These are phyloP conservation scores for Scaptomyza montana DNA, from an alignment of 1,140 invertebrate species.

Conservation along the genomic window DNA sequence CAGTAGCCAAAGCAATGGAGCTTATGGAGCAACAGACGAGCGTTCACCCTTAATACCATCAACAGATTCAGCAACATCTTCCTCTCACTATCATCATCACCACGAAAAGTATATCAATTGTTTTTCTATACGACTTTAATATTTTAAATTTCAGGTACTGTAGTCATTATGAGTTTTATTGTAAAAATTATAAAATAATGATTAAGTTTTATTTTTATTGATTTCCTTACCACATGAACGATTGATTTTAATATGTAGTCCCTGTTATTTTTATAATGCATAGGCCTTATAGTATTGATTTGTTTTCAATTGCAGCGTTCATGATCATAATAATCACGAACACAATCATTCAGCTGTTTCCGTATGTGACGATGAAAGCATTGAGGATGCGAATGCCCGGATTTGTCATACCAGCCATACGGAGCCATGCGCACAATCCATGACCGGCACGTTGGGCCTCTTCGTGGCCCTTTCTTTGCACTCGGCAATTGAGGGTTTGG, in stretches of 20 bases:
- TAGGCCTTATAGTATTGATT: slow-evolving; percentile 23
- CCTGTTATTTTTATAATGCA: not conserved
- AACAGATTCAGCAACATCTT: slow-evolving; percentile 24
- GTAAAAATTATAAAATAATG: too few relatives aligned
- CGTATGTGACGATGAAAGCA: slow-evolving; percentile 64
- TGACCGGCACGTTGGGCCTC: slow-evolving; percentile 86
- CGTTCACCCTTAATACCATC: slow-evolving; percentile 48
- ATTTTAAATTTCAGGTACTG: too few relatives aligned
- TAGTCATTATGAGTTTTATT: not conserved
- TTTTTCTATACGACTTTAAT: not conserved
- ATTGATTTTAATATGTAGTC: too few relatives aligned
- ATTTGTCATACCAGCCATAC: slow-evolving; percentile 87
- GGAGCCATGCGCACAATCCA: slow-evolving; percentile 86
- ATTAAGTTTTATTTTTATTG: too few relatives aligned
- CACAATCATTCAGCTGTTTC: slow-evolving; percentile 13
- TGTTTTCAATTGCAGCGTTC: slow-evolving; percentile 19
- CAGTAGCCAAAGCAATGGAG: slow-evolving; percentile 20
- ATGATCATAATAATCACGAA: slow-evolving; percentile 44
- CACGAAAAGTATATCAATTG: slow-evolving; percentile 40
- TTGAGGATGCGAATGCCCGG: slow-evolving; percentile 85
- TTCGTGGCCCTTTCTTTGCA: slow-evolving; percentile 90
- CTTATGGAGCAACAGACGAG: slow-evolving; percentile 58
- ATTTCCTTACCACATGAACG: too few relatives aligned
- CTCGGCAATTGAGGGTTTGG: slow-evolving; percentile 91
- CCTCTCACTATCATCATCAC: slow-evolving; percentile 34